A percentile compares a stretch with the other conserved stretches of the same genome.
These are phyloP conservation scores for Baronia brevicornis DNA, from an alignment of 2,888 invertebrate species.

Conservation along the genomic window DNA sequence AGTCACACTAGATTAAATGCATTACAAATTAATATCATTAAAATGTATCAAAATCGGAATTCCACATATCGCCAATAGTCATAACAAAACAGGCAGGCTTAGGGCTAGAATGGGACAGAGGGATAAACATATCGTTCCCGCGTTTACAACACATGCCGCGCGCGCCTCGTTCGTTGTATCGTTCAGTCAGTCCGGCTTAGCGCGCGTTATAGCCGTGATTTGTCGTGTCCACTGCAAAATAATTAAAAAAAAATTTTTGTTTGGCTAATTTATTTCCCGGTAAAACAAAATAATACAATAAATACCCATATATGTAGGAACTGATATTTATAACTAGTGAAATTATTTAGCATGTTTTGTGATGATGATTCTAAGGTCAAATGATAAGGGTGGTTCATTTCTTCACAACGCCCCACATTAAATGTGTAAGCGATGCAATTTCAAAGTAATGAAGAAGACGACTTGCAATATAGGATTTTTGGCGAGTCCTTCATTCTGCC, in stretches of 20 bases:
- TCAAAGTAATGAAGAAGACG: conserved; percentile 69
- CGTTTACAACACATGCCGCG: conserved; percentile 22
- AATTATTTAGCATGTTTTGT: conserved; percentile 33
- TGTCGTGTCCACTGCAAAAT: conserved; percentile 27
- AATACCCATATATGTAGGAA: conserved; percentile 10
- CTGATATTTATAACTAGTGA: too few relatives aligned
- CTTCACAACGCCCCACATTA: conserved; percentile 40
- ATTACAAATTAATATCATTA: conserved; percentile 21
- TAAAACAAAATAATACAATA: conserved; percentile 12
- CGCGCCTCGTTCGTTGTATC: conserved; percentile 21
- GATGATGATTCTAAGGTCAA: conserved; percentile 59
- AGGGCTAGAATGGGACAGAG: conserved; percentile 26
- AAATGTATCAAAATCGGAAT: conserved; percentile 34
- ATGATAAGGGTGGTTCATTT: conserved; percentile 61
- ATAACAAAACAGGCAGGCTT: conserved; percentile 27
- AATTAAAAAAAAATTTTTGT: conserved; percentile 24
- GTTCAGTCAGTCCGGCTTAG: conserved; percentile 52
- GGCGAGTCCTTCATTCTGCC: conserved; percentile 66
- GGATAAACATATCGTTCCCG: conserved; percentile 34
- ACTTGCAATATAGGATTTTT: conserved; percentile 72
- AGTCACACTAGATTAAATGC: conserved; percentile 5
- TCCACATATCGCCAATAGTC: conserved; percentile 31
- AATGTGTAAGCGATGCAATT: conserved; percentile 71
- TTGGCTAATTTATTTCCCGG: conserved; percentile 24
- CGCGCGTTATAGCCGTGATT: conserved; percentile 53